Base-by-base conservation (phyloP, 2,888 invertebrate genomes). In the Stenolophus ochropezus region DNA sequence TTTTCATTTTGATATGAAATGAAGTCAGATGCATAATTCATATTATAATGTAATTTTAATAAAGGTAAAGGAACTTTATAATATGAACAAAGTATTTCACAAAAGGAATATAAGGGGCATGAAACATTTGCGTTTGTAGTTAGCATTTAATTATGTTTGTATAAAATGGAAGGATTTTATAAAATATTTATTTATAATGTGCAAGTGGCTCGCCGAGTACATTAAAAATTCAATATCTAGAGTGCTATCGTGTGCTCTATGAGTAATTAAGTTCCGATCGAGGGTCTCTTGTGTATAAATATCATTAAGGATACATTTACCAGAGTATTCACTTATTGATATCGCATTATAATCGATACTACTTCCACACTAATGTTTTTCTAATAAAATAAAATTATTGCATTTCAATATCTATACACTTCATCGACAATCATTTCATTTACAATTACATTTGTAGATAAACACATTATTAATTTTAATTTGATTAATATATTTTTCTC, bases 201-300 rank as follows among this genome's bases (percentile, higher is more conserved):
- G 5, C 61, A 61, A 56, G 61, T 61, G 25, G 25, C 61, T 61
- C 23, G 61, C 25, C 21, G 8, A n/a, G 21, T 61, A 1, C 25
- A 61, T 61, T 61, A 61, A 61, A 61, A 61, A 61, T 61, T 61
- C 25, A 61, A 14, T 23, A 61, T 61, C 25, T 61, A 61, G 23
- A 61, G 61, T 61, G 61, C 23, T 61, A 25, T 61, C 25, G 61
- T 61, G 25, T 61, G 23, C 61, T 25, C 61, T 21, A 61, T 61
- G 61, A 11, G 61, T 61, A 61, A 61, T 61, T 61, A 61, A 61
- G 61, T 61, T 61, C 61, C 61, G 61, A 61, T 61, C 61, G 5
- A 14, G n/a, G 11, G 2, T 61, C 61, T 23, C 61, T 23, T n/a
- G 61, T 23, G 61, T 23, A 14, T 61, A 61, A 61, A 61, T 61